Conservation (phyloP, 1,140 invertebrate species). For the Cherax destructor region DNA sequence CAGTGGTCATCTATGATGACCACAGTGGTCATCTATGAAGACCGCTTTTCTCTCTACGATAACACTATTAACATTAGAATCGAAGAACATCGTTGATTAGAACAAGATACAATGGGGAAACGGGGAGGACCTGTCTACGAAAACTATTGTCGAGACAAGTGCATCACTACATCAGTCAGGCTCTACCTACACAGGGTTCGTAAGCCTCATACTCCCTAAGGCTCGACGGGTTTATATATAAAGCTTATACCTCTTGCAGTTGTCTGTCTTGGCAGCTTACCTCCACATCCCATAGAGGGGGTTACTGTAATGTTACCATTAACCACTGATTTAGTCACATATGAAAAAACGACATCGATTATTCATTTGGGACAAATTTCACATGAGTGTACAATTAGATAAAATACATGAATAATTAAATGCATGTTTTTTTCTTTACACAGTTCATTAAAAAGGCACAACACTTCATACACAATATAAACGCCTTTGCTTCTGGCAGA, state of each 20-base stretch:
- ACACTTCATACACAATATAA: conserved; percentile 34
- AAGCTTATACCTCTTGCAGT: neutral
- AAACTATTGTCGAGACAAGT: neutral
- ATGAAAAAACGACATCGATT: neutral
- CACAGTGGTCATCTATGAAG: no score
- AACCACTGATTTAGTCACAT: neutral
- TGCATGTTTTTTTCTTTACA: neutral
- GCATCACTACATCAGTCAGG: neutral
- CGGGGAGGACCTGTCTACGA: no score
- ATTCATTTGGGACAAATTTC: neutral
- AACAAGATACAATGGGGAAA: no score
- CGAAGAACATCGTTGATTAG: no score
- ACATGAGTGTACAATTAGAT: neutral
- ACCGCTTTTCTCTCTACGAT: no score
- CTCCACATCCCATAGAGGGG: neutral
- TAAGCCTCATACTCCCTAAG: neutral
- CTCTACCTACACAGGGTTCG: neutral
- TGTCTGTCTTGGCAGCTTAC: neutral
- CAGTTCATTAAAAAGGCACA: conserved; percentile 36
- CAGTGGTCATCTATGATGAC: no score
- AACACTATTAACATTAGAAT: no score
- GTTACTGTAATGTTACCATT: neutral
- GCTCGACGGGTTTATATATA: neutral
- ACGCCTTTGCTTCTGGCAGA: neutral
- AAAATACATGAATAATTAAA: neutral